Conservation (phyloP, 53 echinoderm and acorn worm species). For the Patiria pectinifera region DNA sequence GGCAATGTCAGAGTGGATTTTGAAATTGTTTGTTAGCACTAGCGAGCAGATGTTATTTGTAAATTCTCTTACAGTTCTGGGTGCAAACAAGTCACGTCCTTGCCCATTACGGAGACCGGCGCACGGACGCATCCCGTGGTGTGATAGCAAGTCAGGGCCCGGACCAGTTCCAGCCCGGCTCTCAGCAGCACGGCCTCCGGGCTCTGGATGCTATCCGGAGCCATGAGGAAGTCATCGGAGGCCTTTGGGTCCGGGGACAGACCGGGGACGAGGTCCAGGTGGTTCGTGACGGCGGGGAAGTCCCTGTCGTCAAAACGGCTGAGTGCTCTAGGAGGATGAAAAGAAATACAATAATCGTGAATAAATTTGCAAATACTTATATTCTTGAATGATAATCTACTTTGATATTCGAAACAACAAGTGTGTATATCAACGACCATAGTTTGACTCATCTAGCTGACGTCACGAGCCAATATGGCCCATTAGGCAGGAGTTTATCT, state of each 20-base stretch:
- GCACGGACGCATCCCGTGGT: conserved; percentile 72
- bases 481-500: no score
- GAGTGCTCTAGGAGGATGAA: conserved; percentile 71
- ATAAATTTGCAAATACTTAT: neutral
- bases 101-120: conserved; percentile 59
- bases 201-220: conserved; percentile 58
- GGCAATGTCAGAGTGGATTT: no score
- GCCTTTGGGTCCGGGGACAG: conserved; percentile 72
- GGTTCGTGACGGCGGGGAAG: conserved; percentile 71
- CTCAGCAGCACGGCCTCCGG: conserved; percentile 63
- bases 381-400: no score
- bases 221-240: conserved; percentile 54
- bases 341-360: neutral
- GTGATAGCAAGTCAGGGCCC: conserved; percentile 84
- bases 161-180: conserved; percentile 74
- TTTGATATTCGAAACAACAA: no score
- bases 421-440: no score
- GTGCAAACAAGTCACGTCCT: conserved; percentile 67
- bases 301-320: conserved; percentile 78
- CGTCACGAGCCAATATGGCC: no score
- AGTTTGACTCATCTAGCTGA: no score
- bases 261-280: conserved; percentile 89
- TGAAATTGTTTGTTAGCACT: no score
- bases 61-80: conserved; percentile 75
- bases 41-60: no score